Evolutionary conservation across 2,797 vertebrate species (phyloP).

Genomic region (Otolemur crassicaudatus): DNA sequence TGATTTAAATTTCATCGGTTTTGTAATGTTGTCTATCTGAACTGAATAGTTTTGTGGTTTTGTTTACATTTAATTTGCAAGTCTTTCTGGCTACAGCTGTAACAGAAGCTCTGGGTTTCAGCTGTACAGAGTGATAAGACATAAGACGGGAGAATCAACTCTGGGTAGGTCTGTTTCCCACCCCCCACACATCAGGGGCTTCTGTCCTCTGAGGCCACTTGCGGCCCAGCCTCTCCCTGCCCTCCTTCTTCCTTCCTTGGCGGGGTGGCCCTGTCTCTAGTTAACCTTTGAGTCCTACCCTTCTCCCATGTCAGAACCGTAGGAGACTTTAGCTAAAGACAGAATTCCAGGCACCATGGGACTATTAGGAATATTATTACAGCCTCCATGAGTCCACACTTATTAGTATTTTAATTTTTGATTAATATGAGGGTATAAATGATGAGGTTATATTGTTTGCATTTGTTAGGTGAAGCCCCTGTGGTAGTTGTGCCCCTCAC

Average conservation of each 20-base stretch:
- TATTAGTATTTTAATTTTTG: too few species aligned
- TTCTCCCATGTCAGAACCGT: background rate
- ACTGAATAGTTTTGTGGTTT: background rate
- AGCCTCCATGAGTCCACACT: rapidly evolving
- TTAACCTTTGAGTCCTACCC: too few species aligned
- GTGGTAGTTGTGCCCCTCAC: too few species aligned
- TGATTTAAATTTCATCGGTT: background rate
- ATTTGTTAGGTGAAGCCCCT: too few species aligned
- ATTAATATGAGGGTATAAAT: too few species aligned
- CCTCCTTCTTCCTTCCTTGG: background rate
- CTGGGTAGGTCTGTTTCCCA: rapidly evolving
- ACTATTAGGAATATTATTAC: background rate
- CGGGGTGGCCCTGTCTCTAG: background rate
- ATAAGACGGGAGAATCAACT: rapidly evolving
- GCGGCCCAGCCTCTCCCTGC: rapidly evolving
- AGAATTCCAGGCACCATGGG: background rate
- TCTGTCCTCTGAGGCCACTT: rapidly evolving
- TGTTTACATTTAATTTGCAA: background rate
- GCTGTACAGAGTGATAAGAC: rapidly evolving
- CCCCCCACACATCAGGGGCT: rapidly evolving
- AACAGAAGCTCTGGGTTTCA: background rate
- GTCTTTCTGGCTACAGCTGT: background rate
- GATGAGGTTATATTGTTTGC: too few species aligned
- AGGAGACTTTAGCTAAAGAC: background rate
- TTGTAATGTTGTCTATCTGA: background rate